Conservation (phyloP, 2,797 vertebrate species). For the Taenioides sp. region DNA sequence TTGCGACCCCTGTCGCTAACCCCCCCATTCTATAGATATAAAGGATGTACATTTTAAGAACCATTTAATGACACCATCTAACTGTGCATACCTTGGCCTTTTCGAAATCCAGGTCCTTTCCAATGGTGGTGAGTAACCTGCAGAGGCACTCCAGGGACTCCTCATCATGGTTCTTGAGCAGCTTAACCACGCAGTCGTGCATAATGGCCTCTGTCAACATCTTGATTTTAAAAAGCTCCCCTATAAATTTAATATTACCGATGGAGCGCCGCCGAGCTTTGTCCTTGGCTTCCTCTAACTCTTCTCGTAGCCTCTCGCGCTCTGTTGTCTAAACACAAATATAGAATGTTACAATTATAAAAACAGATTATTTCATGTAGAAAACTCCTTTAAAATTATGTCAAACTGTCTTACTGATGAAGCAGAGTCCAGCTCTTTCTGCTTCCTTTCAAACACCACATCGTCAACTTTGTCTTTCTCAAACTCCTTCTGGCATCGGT, state of each 20-base stretch:
- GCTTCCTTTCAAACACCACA: conserved; percentile 93
- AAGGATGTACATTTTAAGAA: neutral
- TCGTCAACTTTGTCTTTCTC: conserved; percentile 98
- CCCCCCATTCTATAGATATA: neutral
- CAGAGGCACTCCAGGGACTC: conserved; percentile 97
- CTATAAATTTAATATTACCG: conserved; percentile 97
- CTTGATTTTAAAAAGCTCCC: conserved; percentile 96
- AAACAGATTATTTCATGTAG: neutral
- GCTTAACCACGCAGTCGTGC: conserved; percentile 97
- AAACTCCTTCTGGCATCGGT: conserved; percentile 98
- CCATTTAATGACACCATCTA: neutral
- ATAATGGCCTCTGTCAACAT: conserved; percentile 98
- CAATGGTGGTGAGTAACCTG: conserved; percentile 92
- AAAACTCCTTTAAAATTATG: conserved; percentile 10
- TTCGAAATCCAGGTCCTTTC: conserved; percentile 96
- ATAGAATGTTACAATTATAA: neutral
- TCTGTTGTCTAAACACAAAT: conserved; percentile 64
- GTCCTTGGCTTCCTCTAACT: conserved; percentile 86
- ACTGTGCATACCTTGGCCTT: conserved; percentile 84
- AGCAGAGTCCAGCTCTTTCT: conserved; percentile 93
- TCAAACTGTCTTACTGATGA: conserved; percentile 72
- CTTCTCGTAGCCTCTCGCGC: conserved; percentile 86
- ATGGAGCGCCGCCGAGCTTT: conserved; percentile 90
- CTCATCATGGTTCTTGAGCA: conserved; percentile 95
- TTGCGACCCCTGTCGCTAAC: too few species aligned